Percentiles rank a stretch among this genome's conserved stretches.
phyloP scores from a whole-genome alignment of 2,113 vertebrate species.

The Chloropsis hardwickii region DNA sequence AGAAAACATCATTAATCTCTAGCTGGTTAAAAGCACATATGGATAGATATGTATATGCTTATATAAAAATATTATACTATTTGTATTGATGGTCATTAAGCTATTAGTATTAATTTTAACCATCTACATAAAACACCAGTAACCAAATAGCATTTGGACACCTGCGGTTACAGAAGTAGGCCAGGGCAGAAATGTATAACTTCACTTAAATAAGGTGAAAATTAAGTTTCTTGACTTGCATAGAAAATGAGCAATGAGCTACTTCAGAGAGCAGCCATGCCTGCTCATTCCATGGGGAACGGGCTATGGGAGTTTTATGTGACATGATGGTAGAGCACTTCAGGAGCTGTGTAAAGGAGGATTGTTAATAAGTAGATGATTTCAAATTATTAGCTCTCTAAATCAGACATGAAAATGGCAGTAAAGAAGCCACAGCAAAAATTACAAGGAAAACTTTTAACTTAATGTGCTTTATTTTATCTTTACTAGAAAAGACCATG shows the following conservation, averaged over 20 bases:
- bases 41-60: not conserved
- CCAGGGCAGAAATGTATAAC: not conserved
- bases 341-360: not conserved
- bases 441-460: not conserved
- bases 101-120: not conserved
- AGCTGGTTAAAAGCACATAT: not conserved
- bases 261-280: not conserved
- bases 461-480: not conserved
- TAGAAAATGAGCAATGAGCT: not conserved
- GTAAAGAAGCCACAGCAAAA: not conserved
- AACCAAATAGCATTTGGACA: not conserved
- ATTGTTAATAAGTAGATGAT: not conserved
- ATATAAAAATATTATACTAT: not conserved
- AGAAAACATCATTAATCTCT: not conserved
- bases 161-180: not conserved
- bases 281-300: not conserved
- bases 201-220: conserved; percentile 8
- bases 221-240: not conserved
- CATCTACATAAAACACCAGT: not conserved
- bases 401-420: not conserved
- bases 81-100: not conserved
- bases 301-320: not conserved
- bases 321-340: not conserved
- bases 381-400: not conserved
- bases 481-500: not conserved